These are phyloP conservation scores for Plecotus auritus DNA, from an alignment of 2,113 vertebrate genomes.

Conservation along the genomic window DNA sequence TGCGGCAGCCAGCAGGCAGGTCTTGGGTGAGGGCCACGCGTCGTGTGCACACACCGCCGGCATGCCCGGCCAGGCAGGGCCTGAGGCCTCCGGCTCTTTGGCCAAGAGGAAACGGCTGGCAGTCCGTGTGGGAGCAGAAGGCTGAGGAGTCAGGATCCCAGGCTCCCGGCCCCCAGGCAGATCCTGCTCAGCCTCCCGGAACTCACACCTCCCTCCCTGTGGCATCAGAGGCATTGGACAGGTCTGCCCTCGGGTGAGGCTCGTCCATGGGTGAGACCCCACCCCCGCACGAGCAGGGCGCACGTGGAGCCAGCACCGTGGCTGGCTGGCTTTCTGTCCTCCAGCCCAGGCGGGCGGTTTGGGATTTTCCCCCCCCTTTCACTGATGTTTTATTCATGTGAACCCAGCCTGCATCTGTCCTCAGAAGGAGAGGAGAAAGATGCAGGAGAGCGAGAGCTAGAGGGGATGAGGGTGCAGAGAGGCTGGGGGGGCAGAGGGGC, in stretches of 20 bases:
- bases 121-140: not conserved
- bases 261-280: accelerated
- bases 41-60: accelerated
- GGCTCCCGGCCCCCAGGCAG: not conserved
- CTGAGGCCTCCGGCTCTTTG: not conserved
- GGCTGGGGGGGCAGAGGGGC: not conserved
- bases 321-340: slow-evolving; percentile 13
- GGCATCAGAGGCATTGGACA: not conserved
- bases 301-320: accelerated
- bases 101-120: not conserved
- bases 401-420: slow-evolving; percentile 52
- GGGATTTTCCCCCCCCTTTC: not conserved
- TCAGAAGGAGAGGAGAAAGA: slow-evolving; percentile 21
- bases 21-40: not conserved
- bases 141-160: not conserved
- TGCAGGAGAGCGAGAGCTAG: not conserved
- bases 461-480: not conserved
- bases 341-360: slow-evolving; percentile 1
- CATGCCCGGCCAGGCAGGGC: not conserved
- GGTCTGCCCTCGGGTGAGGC: not conserved
- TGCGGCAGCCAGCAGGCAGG: not conserved
- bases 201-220: not conserved
- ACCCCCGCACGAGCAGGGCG: not conserved
- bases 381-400: slow-evolving; percentile 66
- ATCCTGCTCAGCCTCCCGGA: not conserved